Percentiles rank a stretch among this genome's conserved stretches.
Evolutionary conservation across 2,888 invertebrate species (phyloP).

Genomic region (Brachynemurus nebulosus): DNA sequence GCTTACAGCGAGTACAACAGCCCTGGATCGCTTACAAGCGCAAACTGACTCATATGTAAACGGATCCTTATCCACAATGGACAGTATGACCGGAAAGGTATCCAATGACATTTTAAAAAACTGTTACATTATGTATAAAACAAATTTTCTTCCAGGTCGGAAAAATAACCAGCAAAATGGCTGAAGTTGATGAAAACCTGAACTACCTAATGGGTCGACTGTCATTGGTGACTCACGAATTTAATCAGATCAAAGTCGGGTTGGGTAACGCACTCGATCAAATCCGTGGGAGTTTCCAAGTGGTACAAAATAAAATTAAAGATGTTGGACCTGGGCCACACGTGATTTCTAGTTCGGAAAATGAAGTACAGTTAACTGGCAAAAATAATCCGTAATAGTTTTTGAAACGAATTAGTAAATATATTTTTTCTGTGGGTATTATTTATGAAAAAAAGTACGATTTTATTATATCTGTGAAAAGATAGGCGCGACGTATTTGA

Average conservation of each 20-base stretch:
- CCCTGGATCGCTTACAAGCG: slow-evolving; percentile 60
- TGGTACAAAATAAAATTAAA: slow-evolving; percentile 40
- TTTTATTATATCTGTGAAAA: no score
- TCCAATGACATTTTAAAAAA: slow-evolving; percentile 2
- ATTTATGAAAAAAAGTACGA: no score
- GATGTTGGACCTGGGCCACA: slow-evolving; percentile 47
- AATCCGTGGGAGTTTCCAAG: slow-evolving; percentile 48
- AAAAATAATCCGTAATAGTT: no score
- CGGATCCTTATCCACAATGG: slow-evolving; percentile 61
- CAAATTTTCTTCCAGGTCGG: slow-evolving; percentile 43
- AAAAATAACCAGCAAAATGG: slow-evolving; percentile 60
- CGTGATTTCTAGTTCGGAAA: slow-evolving; percentile 29
- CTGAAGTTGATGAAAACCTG: slow-evolving; percentile 65
- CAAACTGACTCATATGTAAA: slow-evolving; percentile 70
- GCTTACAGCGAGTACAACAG: slow-evolving; percentile 57
- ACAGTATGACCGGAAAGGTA: slow-evolving; percentile 63
- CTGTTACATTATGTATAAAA: not conserved
- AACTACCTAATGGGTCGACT: slow-evolving; percentile 69
- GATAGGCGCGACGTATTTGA: no score
- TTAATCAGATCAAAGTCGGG: slow-evolving; percentile 64
- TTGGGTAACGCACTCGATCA: slow-evolving; percentile 58
- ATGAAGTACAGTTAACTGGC: no score
- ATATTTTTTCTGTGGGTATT: no score
- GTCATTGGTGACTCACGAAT: slow-evolving; percentile 71
- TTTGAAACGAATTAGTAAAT: no score